Evolutionary conservation across 2,888 invertebrate species (phyloP).

Genomic region (Hydrotaea cyrtoneurina): DNA sequence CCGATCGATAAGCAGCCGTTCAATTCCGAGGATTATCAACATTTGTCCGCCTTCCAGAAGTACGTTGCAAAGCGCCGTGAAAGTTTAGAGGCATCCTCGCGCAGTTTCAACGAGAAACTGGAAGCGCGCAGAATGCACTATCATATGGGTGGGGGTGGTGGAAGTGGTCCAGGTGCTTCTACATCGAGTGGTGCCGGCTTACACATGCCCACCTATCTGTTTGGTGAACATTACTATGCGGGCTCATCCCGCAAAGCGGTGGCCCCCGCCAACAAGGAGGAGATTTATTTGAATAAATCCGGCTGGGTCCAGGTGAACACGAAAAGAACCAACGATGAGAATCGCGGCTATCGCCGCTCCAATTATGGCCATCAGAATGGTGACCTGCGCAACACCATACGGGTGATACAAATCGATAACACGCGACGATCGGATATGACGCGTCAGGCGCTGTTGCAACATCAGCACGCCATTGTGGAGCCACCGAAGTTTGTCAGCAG

Average conservation of each 20-base stretch:
- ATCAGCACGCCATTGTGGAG: slow-evolving; percentile 71
- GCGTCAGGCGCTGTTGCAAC: slow-evolving; percentile 71
- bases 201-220: slow-evolving; percentile 79
- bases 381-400: slow-evolving; percentile 70
- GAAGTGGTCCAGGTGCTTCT: slow-evolving; percentile 65
- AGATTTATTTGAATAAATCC: slow-evolving; percentile 80
- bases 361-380: slow-evolving; percentile 76
- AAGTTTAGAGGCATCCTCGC: slow-evolving; percentile 78
- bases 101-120: slow-evolving; percentile 79
- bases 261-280: slow-evolving; percentile 73
- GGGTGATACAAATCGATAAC: slow-evolving; percentile 75
- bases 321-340: slow-evolving; percentile 78
- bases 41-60: slow-evolving; percentile 74
- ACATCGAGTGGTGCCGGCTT: slow-evolving; percentile 63
- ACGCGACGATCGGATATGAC: slow-evolving; percentile 69
- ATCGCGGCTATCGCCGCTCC: slow-evolving; percentile 71
- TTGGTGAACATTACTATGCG: slow-evolving; percentile 77
- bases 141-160: slow-evolving; percentile 73
- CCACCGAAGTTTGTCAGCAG: slow-evolving; percentile 75
- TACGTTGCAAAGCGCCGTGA: slow-evolving; percentile 78
- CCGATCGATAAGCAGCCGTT: slow-evolving; percentile 35
- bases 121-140: slow-evolving; percentile 80
- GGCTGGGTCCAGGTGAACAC: slow-evolving; percentile 82
- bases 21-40: slow-evolving; percentile 52
- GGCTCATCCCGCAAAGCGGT: slow-evolving; percentile 68